phyloP scores from a whole-genome alignment of 2,888 invertebrate genomes.

The Drosophila sordidula region DNA sequence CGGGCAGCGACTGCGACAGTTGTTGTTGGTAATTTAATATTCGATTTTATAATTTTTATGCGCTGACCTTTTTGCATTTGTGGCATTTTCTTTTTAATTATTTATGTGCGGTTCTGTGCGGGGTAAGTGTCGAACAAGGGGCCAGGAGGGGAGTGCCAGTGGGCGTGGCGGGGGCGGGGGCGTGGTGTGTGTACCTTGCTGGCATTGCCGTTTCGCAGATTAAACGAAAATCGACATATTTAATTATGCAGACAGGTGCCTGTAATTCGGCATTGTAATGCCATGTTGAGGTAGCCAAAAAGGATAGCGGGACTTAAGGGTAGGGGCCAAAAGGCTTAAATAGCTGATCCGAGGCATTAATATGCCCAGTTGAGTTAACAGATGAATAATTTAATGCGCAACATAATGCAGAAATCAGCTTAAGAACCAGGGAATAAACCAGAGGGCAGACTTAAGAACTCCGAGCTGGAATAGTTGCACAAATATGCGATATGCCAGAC shows the following conservation, averaged over 20 bases:
- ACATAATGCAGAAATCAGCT: constrained; percentile 12
- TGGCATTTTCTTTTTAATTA: constrained; percentile 80
- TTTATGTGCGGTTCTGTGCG: constrained; percentile 68
- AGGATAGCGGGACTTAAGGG: not conserved
- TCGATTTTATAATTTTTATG: constrained; percentile 81
- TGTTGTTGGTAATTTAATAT: constrained; percentile 78
- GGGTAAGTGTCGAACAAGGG: not conserved
- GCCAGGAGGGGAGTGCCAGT: not conserved
- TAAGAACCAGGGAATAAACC: not conserved
- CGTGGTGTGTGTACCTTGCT: not conserved
- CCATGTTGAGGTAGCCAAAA: constrained; percentile 24
- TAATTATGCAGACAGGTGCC: constrained; percentile 78
- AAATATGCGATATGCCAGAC: constrained; percentile 12
- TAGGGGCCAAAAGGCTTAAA: constrained; percentile 11
- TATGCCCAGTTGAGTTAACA: constrained; percentile 2
- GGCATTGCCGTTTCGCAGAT: constrained; percentile 54
- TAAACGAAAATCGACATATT: constrained; percentile 79
- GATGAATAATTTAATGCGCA: constrained; percentile 27
- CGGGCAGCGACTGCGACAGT: constrained; percentile 8
- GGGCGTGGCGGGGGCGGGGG: not conserved
- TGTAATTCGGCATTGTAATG: constrained; percentile 72
- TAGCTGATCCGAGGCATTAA: constrained; percentile 16
- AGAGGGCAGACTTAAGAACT: constrained; percentile 3
- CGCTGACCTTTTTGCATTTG: constrained; percentile 80
- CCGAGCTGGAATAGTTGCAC: constrained; percentile 9